Evolutionary conservation across 2,888 invertebrate genomes (phyloP).

Genomic region (Eutolmus rufibarbis): DNA sequence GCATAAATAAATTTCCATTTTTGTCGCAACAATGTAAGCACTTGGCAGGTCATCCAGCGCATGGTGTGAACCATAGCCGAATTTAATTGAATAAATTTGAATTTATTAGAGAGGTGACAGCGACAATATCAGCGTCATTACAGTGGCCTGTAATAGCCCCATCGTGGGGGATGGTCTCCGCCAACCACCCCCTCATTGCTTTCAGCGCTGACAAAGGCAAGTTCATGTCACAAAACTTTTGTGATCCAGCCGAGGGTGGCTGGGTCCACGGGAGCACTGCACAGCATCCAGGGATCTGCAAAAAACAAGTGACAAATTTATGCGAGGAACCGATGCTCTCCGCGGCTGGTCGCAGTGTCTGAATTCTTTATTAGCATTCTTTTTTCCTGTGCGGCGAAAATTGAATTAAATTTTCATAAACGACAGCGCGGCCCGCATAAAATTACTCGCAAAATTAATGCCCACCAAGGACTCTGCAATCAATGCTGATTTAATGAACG

Average conservation of each 20-base stretch:
- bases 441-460: constrained; percentile 17
- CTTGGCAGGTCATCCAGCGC: not conserved
- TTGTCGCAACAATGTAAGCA: not conserved
- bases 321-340: not conserved
- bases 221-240: not conserved
- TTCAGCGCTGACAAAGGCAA: not conserved
- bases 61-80: not conserved
- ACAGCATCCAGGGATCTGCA: not conserved
- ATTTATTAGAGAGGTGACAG: not conserved
- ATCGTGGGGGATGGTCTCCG: not conserved
- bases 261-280: not conserved
- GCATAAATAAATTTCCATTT: constrained; percentile 1
- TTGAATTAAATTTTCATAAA: constrained; percentile 33
- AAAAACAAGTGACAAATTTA: not conserved
- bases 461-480: constrained; percentile 3
- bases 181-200: not conserved
- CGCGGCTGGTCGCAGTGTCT: not conserved
- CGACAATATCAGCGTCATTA: not conserved
- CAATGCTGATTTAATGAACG: constrained; percentile 33
- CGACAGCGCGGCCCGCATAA: constrained; percentile 7
- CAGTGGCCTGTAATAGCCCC: not conserved
- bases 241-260: not conserved
- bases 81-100: constrained; percentile 19
- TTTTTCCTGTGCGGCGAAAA: not conserved
- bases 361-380: constrained; percentile 19